Percentiles rank a stretch among this genome's conserved stretches.
Conservation (phyloP, 2,113 vertebrate genomes). For the Reinhardtius hippoglossoides region DNA sequence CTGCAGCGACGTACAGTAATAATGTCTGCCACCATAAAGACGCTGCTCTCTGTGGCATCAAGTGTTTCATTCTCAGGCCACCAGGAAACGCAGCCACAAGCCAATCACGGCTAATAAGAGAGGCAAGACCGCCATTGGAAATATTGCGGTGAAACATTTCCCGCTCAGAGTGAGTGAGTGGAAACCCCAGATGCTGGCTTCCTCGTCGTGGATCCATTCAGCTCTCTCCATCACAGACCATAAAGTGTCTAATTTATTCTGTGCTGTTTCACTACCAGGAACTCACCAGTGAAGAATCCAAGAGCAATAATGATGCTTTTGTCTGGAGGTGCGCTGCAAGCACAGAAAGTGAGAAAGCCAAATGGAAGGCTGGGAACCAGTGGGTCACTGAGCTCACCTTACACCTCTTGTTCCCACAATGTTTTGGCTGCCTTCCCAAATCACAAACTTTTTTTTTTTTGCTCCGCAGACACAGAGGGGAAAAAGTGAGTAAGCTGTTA, state of each 20-base stretch:
- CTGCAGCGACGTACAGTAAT: conserved; percentile 20
- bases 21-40: conserved; percentile 3
- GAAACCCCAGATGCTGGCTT: conserved; percentile 23
- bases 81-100: too few relatives aligned
- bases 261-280: conserved; percentile 56
- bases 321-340: conserved; percentile 63
- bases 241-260: conserved; percentile 67
- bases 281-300: conserved; percentile 46
- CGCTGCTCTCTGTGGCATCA: background rate
- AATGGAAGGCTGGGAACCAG: conserved; percentile 73
- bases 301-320: conserved; percentile 77
- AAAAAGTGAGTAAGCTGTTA: conserved; percentile 64
- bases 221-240: conserved; percentile 45
- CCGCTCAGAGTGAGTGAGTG: conserved; percentile 35
- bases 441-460: conserved; percentile 33
- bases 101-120: too few relatives aligned
- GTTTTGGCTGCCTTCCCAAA: conserved; percentile 54
- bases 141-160: conserved; percentile 42
- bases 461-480: conserved; percentile 42
- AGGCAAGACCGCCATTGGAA: conserved; percentile 12
- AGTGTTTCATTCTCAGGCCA: too few relatives aligned
- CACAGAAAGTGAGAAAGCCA: conserved; percentile 67
- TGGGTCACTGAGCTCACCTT: conserved; percentile 70
- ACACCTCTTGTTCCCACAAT: conserved; percentile 75
- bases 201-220: conserved; percentile 37